phyloP scores from a whole-genome alignment of 2,888 invertebrate species.

The Apamea anceps region DNA sequence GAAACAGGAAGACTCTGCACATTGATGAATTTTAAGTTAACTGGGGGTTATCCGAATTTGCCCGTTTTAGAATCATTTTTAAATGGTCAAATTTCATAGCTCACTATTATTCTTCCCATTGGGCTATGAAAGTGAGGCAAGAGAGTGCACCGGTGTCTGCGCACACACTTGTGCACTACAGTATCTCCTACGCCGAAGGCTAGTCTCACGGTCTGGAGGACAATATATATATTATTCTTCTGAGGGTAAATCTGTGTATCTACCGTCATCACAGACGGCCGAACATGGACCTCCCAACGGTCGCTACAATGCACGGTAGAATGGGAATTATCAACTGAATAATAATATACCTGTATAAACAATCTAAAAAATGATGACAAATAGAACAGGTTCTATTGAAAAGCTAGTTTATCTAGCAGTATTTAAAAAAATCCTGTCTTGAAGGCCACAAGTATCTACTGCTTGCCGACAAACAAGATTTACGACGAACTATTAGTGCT shows the following conservation, averaged over 20 bases:
- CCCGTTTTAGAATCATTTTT: too few species aligned
- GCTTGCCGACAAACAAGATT: slow-evolving; percentile 30
- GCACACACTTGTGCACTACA: too few species aligned
- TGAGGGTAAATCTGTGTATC: background rate
- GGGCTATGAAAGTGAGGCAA: too few species aligned
- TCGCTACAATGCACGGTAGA: background rate
- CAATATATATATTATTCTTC: too few species aligned
- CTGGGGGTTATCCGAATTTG: too few species aligned
- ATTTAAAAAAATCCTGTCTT: background rate
- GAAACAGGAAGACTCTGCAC: background rate
- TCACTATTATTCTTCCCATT: background rate
- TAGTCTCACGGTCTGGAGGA: too few species aligned
- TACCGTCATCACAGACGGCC: background rate
- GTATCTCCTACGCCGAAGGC: too few species aligned
- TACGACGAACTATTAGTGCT: slow-evolving; percentile 29
- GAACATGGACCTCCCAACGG: background rate
- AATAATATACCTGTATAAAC: background rate
- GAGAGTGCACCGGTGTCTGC: too few species aligned
- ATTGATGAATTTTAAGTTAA: background rate
- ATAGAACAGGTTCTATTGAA: background rate
- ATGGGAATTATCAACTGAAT: background rate
- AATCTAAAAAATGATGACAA: slow-evolving; percentile 2
- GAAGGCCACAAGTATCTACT: slow-evolving; percentile 6
- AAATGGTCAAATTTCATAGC: background rate
- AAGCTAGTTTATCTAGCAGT: background rate